Conservation (phyloP, 2,797 vertebrate species). For the Eremophila alpestris region DNA sequence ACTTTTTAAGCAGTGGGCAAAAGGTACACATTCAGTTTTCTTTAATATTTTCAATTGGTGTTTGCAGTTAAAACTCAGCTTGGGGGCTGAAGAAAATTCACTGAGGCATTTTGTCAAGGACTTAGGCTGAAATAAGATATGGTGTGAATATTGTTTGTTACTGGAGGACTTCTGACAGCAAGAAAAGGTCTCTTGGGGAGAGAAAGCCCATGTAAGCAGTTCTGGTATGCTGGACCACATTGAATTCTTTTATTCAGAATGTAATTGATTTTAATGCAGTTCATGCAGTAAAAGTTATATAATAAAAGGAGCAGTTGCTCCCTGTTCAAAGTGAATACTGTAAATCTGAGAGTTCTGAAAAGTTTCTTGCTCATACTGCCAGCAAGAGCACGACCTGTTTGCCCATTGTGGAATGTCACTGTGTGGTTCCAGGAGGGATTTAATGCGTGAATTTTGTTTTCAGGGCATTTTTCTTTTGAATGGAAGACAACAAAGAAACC, state of each 20-base stretch:
- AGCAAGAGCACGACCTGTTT: background rate
- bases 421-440: background rate
- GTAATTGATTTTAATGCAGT: background rate
- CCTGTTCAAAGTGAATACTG: background rate
- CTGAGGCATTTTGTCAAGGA: background rate
- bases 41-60: background rate
- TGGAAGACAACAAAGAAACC: background rate
- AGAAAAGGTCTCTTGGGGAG: background rate
- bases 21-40: background rate
- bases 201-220: background rate
- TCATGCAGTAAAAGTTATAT: background rate
- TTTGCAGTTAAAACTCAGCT: background rate
- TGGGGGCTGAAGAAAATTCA: accelerated
- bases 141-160: background rate
- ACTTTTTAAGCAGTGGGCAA: background rate
- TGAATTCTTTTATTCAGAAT: background rate
- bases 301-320: background rate
- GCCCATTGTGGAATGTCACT: background rate
- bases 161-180: background rate
- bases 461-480: background rate
- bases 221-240: background rate
- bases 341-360: background rate
- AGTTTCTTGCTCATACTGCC: accelerated
- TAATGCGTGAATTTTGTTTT: background rate
- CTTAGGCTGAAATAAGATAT: background rate